Conservation (phyloP, 2,888 invertebrate species). For the Napeogenes sylphis region DNA sequence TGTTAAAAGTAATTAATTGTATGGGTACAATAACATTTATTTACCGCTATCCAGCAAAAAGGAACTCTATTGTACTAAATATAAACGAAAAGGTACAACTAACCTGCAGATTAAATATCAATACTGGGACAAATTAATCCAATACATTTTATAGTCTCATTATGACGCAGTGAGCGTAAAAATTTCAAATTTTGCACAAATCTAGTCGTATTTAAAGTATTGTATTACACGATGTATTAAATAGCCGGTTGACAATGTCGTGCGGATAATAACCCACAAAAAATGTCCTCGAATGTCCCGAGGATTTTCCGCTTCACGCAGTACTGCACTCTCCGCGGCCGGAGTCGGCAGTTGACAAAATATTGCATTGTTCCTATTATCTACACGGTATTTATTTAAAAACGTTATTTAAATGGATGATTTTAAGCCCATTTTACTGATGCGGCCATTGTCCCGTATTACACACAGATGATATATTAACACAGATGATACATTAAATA, state of each 20-base stretch:
- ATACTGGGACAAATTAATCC: conserved; percentile 58
- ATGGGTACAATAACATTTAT: background rate
- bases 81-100: conserved; percentile 5
- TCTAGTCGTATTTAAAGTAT: conserved; percentile 76
- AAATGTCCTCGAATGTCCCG: conserved; percentile 76
- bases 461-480: conserved; percentile 44
- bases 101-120: conserved; percentile 25
- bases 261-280: conserved; percentile 77
- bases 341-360: conserved; percentile 77
- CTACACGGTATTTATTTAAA: conserved; percentile 76
- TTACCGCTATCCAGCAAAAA: background rate
- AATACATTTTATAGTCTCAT: conserved; percentile 49
- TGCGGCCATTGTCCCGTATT: conserved; percentile 68
- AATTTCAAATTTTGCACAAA: conserved; percentile 77
- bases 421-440: conserved; percentile 72
- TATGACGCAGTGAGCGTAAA: conserved; percentile 66
- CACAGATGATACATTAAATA: conserved; percentile 36
- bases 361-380: conserved; percentile 78
- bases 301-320: conserved; percentile 78
- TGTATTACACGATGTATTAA: conserved; percentile 76
- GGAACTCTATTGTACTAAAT: background rate
- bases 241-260: conserved; percentile 76
- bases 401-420: conserved; percentile 78
- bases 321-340: conserved; percentile 70
- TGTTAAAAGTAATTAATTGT: too few relatives aligned